phyloP scores from a whole-genome alignment of 2,797 vertebrate species.

The Sebastes alutus region DNA sequence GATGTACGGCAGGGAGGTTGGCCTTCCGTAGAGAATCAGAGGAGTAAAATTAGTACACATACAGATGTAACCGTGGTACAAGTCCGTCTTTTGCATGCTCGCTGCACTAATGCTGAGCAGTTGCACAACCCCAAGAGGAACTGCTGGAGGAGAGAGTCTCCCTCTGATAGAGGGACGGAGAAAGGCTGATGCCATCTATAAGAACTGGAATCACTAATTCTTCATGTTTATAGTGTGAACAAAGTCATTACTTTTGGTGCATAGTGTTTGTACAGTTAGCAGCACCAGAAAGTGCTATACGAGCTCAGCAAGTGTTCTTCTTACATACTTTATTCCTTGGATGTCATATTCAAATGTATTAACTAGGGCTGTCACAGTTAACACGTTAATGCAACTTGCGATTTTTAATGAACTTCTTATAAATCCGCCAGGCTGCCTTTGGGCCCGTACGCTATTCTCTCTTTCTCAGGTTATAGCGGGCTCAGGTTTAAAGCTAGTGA shows the following conservation, averaged over 20 bases:
- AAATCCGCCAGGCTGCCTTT: no score
- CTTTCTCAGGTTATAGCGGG: fast-evolving
- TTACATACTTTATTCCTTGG: background rate
- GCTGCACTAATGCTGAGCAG: slow-evolving; percentile 13
- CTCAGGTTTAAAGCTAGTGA: no score
- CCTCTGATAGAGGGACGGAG: background rate
- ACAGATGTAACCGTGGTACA: slow-evolving; percentile 36
- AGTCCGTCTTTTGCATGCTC: slow-evolving; percentile 15
- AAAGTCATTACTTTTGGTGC: background rate
- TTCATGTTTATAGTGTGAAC: background rate
- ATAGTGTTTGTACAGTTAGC: background rate
- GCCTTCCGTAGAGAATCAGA: slow-evolving; percentile 38
- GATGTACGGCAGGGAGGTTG: slow-evolving; percentile 50
- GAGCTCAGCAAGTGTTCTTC: background rate
- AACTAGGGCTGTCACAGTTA: background rate
- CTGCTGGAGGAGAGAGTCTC: slow-evolving; percentile 7
- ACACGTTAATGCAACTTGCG: no score
- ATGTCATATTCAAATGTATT: background rate
- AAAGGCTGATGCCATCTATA: background rate
- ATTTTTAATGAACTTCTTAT: no score
- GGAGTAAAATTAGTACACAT: slow-evolving; percentile 39
- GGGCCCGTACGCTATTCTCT: fast-evolving
- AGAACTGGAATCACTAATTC: background rate
- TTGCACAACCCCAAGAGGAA: slow-evolving; percentile 42
- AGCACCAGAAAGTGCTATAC: background rate